Conservation (phyloP, 2,888 invertebrate genomes). For the Pherbina coryleti region DNA sequence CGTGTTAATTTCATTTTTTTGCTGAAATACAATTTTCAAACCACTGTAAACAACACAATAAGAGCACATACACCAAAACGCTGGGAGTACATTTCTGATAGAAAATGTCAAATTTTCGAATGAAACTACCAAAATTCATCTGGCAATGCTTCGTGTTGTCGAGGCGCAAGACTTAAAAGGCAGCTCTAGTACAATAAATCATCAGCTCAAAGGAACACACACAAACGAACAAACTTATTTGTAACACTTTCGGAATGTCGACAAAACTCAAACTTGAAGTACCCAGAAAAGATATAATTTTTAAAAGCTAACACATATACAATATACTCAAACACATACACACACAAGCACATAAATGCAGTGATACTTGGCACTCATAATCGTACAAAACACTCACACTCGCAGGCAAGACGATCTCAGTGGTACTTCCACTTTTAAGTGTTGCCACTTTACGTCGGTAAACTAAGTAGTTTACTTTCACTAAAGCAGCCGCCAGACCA, state of each 20-base stretch:
- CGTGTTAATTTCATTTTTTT: too few species aligned
- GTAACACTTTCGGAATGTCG: not conserved
- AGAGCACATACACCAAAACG: too few species aligned
- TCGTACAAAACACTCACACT: not conserved
- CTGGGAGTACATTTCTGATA: too few species aligned
- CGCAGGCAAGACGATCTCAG: not conserved
- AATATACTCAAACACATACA: too few species aligned
- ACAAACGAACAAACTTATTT: not conserved
- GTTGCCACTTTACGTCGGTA: conserved; percentile 17
- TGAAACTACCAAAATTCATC: too few species aligned
- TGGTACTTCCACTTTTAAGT: conserved; percentile 24
- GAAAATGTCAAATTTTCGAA: too few species aligned
- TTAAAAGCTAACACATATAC: not conserved
- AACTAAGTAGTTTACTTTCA: conserved; percentile 18
- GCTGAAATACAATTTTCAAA: too few species aligned
- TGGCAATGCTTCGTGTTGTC: too few species aligned
- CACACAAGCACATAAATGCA: not conserved
- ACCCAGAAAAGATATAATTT: conserved; percentile 7
- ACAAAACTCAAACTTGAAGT: not conserved
- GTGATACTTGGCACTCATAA: not conserved
- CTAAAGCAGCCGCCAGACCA: not conserved
- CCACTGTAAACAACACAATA: too few species aligned
- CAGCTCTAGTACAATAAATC: not conserved
- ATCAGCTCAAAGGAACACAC: not conserved
- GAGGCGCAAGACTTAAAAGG: too few species aligned